Conservation (phyloP, 2,113 vertebrate species). For the Diglossa brunneiventris region DNA sequence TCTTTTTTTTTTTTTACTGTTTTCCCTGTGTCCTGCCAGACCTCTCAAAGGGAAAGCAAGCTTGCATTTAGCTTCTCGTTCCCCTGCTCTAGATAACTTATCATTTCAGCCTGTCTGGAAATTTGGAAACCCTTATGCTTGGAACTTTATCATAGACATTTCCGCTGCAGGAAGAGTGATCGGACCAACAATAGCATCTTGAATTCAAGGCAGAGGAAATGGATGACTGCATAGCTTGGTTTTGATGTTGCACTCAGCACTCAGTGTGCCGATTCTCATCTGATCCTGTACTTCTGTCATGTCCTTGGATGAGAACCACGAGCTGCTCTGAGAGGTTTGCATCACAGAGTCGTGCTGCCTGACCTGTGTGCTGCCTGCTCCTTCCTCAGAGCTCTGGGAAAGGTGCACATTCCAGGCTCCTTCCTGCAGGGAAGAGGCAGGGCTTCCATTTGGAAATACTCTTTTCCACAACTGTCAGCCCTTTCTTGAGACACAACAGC, state of each 20-base stretch:
- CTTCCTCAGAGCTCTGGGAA: background rate
- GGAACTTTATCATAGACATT: conserved; percentile 69
- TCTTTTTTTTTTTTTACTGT: background rate
- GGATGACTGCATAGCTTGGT: conserved; percentile 39
- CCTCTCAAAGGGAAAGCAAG: conserved; percentile 32
- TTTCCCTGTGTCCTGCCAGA: background rate
- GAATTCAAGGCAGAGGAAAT: conserved; percentile 56
- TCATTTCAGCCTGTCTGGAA: conserved; percentile 68
- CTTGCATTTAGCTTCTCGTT: conserved; percentile 56
- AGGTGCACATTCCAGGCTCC: background rate
- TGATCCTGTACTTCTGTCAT: background rate
- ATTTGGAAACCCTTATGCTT: conserved; percentile 71
- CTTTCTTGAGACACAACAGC: background rate
- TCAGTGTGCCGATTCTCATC: conserved; percentile 30
- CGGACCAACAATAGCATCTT: conserved; percentile 57
- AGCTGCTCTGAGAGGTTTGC: background rate
- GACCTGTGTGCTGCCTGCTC: background rate
- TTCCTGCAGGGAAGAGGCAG: background rate
- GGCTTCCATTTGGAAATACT: background rate
- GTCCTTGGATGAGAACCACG: background rate
- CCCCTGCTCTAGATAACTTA: conserved; percentile 68
- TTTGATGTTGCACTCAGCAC: background rate
- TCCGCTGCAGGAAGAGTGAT: conserved; percentile 59
- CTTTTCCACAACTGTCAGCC: background rate
- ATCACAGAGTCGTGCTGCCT: background rate